Conservation (phyloP, 2,113 vertebrate species). For the Pterophyllum scalare region DNA sequence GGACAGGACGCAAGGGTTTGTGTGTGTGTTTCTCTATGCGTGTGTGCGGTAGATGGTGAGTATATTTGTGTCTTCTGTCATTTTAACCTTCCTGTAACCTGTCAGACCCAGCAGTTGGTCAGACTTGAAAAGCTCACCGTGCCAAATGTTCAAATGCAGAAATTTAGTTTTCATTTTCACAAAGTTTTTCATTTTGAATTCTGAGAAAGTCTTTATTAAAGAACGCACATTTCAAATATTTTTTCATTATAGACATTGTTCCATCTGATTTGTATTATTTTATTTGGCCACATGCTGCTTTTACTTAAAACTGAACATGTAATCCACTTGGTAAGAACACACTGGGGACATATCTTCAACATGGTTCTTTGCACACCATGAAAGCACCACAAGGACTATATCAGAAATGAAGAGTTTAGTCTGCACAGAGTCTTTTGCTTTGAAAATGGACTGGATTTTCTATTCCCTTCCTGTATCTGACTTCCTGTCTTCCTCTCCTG, state of each 20-base stretch:
- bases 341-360: too few species aligned
- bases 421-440: not conserved
- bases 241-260: not conserved
- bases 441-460: not conserved
- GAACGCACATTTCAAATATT: not conserved
- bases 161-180: not conserved
- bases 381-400: too few species aligned
- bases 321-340: not conserved
- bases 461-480: not conserved
- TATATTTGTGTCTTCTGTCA: conserved; percentile 21
- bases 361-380: not conserved
- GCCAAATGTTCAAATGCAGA: not conserved
- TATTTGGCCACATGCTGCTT: not conserved
- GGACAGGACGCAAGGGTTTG: conserved; percentile 55
- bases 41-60: conserved; percentile 30
- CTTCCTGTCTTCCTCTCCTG: not conserved
- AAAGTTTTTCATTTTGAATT: not conserved
- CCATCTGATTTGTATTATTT: not conserved
- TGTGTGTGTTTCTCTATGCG: conserved; percentile 6
- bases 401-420: not conserved
- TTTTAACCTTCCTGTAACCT: conserved; percentile 35
- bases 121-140: not conserved
- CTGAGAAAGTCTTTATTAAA: not conserved
- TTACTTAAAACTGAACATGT: too few species aligned
- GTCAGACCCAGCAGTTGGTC: conserved; percentile 12